Evolutionary conservation across 2,797 vertebrate genomes (phyloP), one percentile per base, ranked within the genome.

Genomic region (Eulemur mongoz): DNA sequence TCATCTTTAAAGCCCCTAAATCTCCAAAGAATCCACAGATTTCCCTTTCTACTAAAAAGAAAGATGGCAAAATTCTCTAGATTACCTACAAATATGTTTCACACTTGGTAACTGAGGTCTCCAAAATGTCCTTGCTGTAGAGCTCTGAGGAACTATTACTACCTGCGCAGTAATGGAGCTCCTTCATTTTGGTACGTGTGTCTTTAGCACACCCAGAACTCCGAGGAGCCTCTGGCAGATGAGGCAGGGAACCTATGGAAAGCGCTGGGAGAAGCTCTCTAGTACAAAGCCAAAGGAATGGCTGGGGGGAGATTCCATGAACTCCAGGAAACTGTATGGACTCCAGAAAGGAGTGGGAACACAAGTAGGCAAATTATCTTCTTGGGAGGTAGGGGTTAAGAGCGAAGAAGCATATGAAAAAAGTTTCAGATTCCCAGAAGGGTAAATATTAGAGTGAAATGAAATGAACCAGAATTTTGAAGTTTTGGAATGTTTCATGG

Each of bases 391-490:
- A 88, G 78, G 27, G 93, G 35, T 52, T 63, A 48, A 87, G 45
- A 69, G 2, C 69, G 50, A 87, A 83, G 45, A 52, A 81, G 15
- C n/a, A 69, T 69, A 82, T 17, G 0, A 81, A 69, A 70, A 67
- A 54, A 50, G 3, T 35, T 67, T 78, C 30, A n/a, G 72, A 72
- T 82, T 94, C 48, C 43, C 65, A 82, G 63, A 72, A 30, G n/a
- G 61, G 17, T 76, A 81, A 89, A 69, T 48, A 65, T 63, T 80
- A 82, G 17, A 22, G 18, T 73, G 17, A 93, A 82, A 78, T 91
- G 12, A 69, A 96, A 90, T 52, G 61, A 88, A 87, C n/a, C 12
- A 83, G 65, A 89, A n/a, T 54, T 70, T 89, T 57, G 54, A 92
- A 84, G 72, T 54, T 85, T 70, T 85, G 45, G 85, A 91, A 72